phyloP scores from a whole-genome alignment of 2,888 invertebrate species.

The Labia minor region DNA sequence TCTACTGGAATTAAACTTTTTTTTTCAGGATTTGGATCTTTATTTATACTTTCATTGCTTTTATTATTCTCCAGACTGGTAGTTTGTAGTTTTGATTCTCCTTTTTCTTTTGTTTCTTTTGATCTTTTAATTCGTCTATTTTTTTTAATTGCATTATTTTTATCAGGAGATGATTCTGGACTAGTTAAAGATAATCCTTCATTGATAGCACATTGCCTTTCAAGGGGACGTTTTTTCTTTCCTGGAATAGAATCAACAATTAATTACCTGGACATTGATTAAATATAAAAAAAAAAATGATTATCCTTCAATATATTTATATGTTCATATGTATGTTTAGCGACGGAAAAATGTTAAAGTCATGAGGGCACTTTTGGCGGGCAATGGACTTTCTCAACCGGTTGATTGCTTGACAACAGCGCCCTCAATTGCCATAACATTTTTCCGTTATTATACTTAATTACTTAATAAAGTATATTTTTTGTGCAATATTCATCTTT shows the following conservation, averaged over 20 bases:
- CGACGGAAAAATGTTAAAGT: too few relatives aligned
- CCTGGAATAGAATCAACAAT: constrained; percentile 22
- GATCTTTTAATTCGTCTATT: constrained; percentile 1
- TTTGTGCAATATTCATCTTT: too few relatives aligned
- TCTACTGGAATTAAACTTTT: constrained; percentile 4
- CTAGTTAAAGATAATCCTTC: neutral
- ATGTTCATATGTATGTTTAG: too few relatives aligned
- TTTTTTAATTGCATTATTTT: constrained; percentile 15
- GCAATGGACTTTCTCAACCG: too few relatives aligned
- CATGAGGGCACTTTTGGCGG: too few relatives aligned
- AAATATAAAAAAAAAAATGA: too few relatives aligned
- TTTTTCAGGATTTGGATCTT: constrained; percentile 28
- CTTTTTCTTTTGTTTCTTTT: constrained; percentile 31
- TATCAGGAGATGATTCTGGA: neutral
- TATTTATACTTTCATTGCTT: constrained; percentile 8
- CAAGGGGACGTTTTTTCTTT: constrained; percentile 20
- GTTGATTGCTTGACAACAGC: too few relatives aligned
- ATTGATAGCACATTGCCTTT: neutral
- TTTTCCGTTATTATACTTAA: too few relatives aligned
- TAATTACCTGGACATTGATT: too few relatives aligned
- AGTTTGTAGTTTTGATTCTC: constrained; percentile 28
- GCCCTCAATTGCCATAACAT: too few relatives aligned
- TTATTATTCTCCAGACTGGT: constrained; percentile 20
- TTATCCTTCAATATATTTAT: too few relatives aligned
- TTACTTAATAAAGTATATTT: too few relatives aligned